phyloP scores from a whole-genome alignment of 2,797 vertebrate species.

The Podarcis lilfordi region DNA sequence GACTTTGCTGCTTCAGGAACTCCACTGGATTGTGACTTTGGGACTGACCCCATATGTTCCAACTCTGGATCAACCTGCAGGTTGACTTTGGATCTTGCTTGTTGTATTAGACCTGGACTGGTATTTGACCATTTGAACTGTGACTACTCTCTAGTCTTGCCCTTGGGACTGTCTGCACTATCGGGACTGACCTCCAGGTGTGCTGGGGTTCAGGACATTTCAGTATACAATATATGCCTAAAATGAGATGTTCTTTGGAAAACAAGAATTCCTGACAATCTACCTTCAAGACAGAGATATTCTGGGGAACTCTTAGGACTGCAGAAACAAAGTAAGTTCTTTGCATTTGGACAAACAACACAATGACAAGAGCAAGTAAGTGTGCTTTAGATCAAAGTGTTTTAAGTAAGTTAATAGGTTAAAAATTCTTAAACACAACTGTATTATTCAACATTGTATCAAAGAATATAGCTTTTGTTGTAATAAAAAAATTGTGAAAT shows the following conservation, averaged over 20 bases:
- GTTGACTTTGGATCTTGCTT: too few species aligned
- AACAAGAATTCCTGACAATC: constrained; percentile 29
- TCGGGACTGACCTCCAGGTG: too few species aligned
- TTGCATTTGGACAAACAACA: constrained; percentile 63
- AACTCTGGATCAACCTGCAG: too few species aligned
- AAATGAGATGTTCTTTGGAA: constrained; percentile 42
- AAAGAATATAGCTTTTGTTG: constrained; percentile 62
- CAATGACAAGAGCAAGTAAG: constrained; percentile 64
- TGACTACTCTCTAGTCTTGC: too few species aligned
- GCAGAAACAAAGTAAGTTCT: constrained; percentile 6
- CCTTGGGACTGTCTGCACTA: too few species aligned
- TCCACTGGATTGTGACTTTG: too few species aligned
- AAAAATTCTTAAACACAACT: constrained; percentile 67
- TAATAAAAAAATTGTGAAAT: constrained; percentile 58
- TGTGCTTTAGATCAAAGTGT: constrained; percentile 64
- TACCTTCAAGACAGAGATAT: constrained; percentile 35
- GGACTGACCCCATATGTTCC: too few species aligned
- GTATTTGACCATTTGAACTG: too few species aligned
- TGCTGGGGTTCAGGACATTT: too few species aligned
- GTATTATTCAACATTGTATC: constrained; percentile 62
- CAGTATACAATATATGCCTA: constrained; percentile 19
- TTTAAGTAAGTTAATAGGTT: constrained; percentile 52
- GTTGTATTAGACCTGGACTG: too few species aligned
- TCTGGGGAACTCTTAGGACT: constrained; percentile 24
- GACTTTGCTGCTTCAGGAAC: too few species aligned